Base-by-base conservation (phyloP, 30 jellyfish, hydroid and myxozoan genomes). In the Cassiopea andromeda region DNA sequence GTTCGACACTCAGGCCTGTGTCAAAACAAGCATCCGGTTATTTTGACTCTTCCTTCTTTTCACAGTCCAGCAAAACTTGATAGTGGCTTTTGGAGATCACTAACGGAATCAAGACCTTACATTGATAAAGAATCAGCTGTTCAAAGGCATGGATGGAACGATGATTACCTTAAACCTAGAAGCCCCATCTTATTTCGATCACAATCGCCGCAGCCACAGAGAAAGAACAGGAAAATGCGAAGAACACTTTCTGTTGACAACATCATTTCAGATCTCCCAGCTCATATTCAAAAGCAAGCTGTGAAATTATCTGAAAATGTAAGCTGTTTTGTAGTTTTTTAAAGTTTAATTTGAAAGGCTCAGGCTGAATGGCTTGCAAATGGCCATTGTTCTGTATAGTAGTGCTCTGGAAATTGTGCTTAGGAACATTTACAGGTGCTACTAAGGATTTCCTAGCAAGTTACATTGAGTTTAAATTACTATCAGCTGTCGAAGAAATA, bases 201-300 rank as follows among this genome's bases (percentile, higher is more conserved):
- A 44, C 43, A 69, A 43, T 10, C 82, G 48, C 74, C 80, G 82
- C 18, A 81, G 18, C 4, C 70, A 14, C 58, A 81, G 68, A 44
- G 73, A 69, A 46, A 48, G 19, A 1, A 66, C 19, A 2, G 0
- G 60, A 81, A 67, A 81, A 61, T 81, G 80, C 90, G 66, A 19
- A 44, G 90, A 48, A 49, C 90, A 38, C 58, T 67, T 6, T 81
- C 90, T 45, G 83, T 81, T 48, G 90, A 81, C 90, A 81, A 81
- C 19, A 45, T 81, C 46, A n/a, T 67, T 5, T 46, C 82, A 45
- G 82, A 61, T 44, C 67, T 81, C 1, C 90, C 90, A 9, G 81
- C 90, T 14, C 82, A 81, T n/a, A 68, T 81, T 2, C 90, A 69
- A 64, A 81, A 49, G 44, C 67, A 78, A 61, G 90, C 80, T 27